Conservation (phyloP, 2,888 invertebrate genomes). For the Drosophila seclusa region DNA sequence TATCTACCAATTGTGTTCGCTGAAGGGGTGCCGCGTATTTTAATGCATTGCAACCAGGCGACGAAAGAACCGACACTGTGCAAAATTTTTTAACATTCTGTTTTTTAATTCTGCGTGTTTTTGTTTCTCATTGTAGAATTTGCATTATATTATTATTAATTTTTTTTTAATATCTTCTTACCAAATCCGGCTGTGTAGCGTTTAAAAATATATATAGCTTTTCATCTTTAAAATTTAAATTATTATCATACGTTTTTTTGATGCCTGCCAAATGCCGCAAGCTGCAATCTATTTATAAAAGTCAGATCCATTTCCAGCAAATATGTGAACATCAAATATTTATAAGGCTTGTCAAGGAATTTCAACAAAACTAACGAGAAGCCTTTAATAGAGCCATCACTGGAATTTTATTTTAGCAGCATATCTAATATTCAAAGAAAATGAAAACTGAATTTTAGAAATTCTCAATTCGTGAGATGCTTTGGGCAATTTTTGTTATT, state of each 20-base stretch:
- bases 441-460: neutral
- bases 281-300: neutral
- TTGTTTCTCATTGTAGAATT: neutral
- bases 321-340: neutral
- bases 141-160: neutral
- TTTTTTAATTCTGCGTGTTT: neutral
- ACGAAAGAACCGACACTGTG: neutral
- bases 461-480: neutral
- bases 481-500: neutral
- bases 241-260: neutral
- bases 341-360: neutral
- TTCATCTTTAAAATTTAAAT: neutral
- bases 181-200: neutral
- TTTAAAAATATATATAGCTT: neutral
- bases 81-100: neutral
- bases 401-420: neutral
- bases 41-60: slow-evolving; percentile 22
- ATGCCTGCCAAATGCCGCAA: neutral
- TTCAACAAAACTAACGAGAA: neutral
- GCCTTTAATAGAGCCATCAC: neutral
- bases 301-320: neutral
- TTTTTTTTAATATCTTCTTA: neutral
- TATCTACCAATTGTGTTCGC: slow-evolving; percentile 20
- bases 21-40: neutral
- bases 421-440: neutral